Base-by-base conservation (phyloP, 2,113 vertebrate genomes). In the Tragelaphus scriptus region DNA sequence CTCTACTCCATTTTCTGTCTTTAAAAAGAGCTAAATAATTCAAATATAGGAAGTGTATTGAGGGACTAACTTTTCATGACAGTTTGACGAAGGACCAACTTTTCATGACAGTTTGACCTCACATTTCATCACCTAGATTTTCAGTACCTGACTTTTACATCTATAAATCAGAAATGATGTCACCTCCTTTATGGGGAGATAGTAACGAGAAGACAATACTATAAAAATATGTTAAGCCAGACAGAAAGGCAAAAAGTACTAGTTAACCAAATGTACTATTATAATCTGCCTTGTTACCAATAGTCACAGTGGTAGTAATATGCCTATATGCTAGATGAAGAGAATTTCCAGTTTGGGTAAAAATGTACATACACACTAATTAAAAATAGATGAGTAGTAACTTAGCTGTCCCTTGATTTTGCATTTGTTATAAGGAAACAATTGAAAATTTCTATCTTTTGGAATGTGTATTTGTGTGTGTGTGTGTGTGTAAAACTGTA, bases 11-110 rank as follows among this genome's bases (percentile, higher is more conserved):
- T 86, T 88, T 95, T 92, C 12, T 95, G 56, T 84, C 81, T 94
- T 95, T 90, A 90, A 91, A 51, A 26, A 36, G 47, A 93, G 47
- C 28, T 81, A 96, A 97, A 61, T 90, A 88, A 95, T 95, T 96
- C 19, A 17, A 91, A 71, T 21, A 28, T 10, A 85, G 56, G 59
- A 49, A 85, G 21, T 55, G 40, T 61, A 49, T 49, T 49, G 55
- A 93, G 96, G 56, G 32, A 56, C 51, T 23, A 51, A n/a, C 59
- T 81, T 95, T 77, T 92, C 63, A 28, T 49, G 90, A 91, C 86
- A 65, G 4, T 71, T 65, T 56, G 81, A 68, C 47, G 55, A 94
- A 97, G 56, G 32, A 58, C 58, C 25, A 55, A 36, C 61, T 82
- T 95, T 75, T 92, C 68, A 28, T 28, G 85, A 92, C 87, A 71